These are phyloP conservation scores for Exephanes ischioxanthus DNA, from an alignment of 2,888 invertebrate genomes.

Conservation along the genomic window DNA sequence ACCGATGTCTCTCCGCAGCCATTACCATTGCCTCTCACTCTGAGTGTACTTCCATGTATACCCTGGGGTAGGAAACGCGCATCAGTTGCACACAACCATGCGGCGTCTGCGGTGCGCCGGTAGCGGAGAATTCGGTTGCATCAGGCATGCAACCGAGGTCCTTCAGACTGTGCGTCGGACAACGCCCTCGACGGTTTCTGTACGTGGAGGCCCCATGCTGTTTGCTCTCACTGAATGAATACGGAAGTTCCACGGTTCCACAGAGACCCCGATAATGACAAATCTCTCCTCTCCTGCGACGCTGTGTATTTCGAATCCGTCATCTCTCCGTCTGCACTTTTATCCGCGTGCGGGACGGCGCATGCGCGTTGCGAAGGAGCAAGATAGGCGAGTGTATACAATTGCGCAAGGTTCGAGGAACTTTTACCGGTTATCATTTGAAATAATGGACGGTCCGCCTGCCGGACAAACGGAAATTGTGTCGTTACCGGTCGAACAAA, in stretches of 20 bases:
- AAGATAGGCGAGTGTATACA: neutral
- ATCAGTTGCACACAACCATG: slow-evolving; percentile 25
- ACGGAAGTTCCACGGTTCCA: neutral
- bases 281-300: neutral
- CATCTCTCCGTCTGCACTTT: neutral
- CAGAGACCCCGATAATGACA: neutral
- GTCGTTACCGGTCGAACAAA: slow-evolving; percentile 20
- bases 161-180: slow-evolving; percentile 12
- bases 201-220: neutral
- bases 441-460: neutral
- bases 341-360: too few species aligned
- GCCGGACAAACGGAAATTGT: slow-evolving; percentile 14
- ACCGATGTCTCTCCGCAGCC: slow-evolving; percentile 35
- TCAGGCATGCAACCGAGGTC: slow-evolving; percentile 21
- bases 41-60: slow-evolving; percentile 81
- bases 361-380: too few species aligned
- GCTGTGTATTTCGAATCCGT: neutral
- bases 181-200: neutral
- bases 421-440: neutral
- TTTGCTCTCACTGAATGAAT: neutral
- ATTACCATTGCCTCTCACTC: slow-evolving; percentile 63
- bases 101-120: slow-evolving; percentile 37
- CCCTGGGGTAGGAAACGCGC: slow-evolving; percentile 72
- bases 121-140: slow-evolving; percentile 35
- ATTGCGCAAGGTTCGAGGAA: slow-evolving; percentile 2